phyloP scores from a whole-genome alignment of 2,113 vertebrate genomes.

The Xenopus tropicalis region DNA sequence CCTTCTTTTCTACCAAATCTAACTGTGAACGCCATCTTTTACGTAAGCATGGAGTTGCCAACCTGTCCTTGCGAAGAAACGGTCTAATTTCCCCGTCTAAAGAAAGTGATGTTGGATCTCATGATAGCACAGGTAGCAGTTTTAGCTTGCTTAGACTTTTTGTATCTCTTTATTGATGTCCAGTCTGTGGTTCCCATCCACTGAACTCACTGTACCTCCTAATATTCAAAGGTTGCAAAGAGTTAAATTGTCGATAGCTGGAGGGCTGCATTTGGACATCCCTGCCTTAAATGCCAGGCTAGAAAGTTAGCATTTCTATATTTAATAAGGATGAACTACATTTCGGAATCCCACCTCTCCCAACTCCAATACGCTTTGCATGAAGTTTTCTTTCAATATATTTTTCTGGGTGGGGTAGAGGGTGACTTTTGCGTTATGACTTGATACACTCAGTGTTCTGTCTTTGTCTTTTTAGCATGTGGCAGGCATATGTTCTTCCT shows the following conservation, averaged over 20 bases:
- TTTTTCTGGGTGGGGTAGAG: too few species aligned
- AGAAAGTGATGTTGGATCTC: conserved; percentile 66
- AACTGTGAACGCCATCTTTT: conserved; percentile 89
- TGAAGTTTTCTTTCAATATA: too few species aligned
- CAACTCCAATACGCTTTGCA: too few species aligned
- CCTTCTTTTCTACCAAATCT: conserved; percentile 84
- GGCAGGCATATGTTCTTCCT: background rate
- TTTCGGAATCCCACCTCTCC: too few species aligned
- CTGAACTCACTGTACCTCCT: too few species aligned
- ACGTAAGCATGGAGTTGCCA: conserved; percentile 74
- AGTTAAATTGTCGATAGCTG: too few species aligned
- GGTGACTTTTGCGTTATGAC: background rate
- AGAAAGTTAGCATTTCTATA: too few species aligned
- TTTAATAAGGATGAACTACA: too few species aligned
- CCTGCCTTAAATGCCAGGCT: too few species aligned
- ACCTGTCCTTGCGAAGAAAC: conserved; percentile 71
- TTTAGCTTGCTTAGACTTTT: conserved; percentile 5
- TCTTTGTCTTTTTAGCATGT: background rate
- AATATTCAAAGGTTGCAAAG: too few species aligned
- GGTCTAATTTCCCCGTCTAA: conserved; percentile 61
- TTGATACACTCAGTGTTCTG: background rate
- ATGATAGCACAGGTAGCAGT: conserved; percentile 66
- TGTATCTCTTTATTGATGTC: background rate
- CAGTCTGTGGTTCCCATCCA: too few species aligned
- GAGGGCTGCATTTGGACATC: too few species aligned